Evolutionary conservation across 1,140 invertebrate species (phyloP), one percentile per base, ranked within the genome.

Genomic region (Brachionus rubens): DNA sequence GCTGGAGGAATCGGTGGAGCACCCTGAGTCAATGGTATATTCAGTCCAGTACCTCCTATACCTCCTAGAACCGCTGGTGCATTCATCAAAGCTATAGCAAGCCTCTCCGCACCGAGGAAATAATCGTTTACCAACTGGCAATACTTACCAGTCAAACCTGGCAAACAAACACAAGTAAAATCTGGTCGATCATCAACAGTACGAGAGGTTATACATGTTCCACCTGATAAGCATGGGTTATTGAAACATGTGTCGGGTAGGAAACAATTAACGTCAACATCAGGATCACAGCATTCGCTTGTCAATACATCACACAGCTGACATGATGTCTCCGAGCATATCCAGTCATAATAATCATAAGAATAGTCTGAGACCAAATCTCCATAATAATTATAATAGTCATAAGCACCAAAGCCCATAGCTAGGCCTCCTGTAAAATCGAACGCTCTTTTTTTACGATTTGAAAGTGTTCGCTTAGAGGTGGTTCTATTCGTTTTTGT

Each of bases 121-220:
- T 50, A 72, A 50, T 48, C 50, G 47, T 72, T 72, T 30, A 54
- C 50, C 9, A 72, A 40, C n/a, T 72, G 68, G 14, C 68, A 72
- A 40, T 75, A 54, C 41, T 75, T 54, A 26, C 94, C 94, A 28
- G 89, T 87, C 87, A 92, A 96, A 4, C 94, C 94, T 77, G 89
- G 85, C 77, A 89, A 85, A 85, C 95, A 98, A 79, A 91, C 89
- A 86, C 95, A 98, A 24, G 36, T 72, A 54, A 72, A 72, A 50
- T 72, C 68, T 33, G 68, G 68, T 41, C 68, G 30, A 50, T 72
- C 68, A 36, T 72, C 68, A 28, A 72, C 36, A 19, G 68, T 72
- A 21, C 40, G 36, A 16, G 68, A 7, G 16, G 68, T 50, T 7
- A 72, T 72, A 48, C 68, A 72, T 28, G 68, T 72, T 9, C 68